Evolutionary conservation across 2,113 vertebrate genomes (phyloP).

Genomic region (Cavia aperea): DNA sequence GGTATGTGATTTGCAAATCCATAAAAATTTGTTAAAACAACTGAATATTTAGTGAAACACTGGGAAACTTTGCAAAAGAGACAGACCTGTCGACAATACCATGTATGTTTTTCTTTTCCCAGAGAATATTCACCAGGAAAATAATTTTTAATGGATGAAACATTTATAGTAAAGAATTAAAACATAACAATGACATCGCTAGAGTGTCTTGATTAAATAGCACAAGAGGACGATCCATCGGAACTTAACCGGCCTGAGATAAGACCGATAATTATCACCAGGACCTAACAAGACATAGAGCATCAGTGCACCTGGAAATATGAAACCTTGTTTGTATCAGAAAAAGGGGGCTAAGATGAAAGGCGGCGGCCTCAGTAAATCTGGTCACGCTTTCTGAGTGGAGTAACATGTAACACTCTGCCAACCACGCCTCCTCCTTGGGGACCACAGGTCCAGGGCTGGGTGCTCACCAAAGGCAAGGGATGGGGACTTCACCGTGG

Average conservation of each 20-base stretch:
- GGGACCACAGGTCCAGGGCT: background rate
- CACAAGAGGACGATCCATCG: background rate
- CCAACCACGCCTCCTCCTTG: rapidly evolving
- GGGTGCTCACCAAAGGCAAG: background rate
- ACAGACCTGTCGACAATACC: background rate
- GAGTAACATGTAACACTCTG: background rate
- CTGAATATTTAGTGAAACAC: background rate
- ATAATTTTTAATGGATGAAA: background rate
- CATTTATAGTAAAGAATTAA: background rate
- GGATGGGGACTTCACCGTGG: background rate
- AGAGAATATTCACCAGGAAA: background rate
- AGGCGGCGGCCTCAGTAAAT: background rate
- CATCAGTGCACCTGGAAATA: background rate
- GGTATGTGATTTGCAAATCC: background rate
- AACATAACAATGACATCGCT: background rate
- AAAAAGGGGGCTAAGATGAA: background rate
- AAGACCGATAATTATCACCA: slow-evolving; percentile 8
- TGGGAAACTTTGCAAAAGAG: background rate
- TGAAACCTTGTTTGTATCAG: background rate
- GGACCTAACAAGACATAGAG: background rate
- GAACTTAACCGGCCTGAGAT: background rate
- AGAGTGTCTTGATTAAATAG: background rate
- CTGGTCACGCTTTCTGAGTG: background rate
- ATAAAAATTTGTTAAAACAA: background rate
- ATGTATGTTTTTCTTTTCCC: background rate